phyloP scores from a whole-genome alignment of 2,888 invertebrate genomes.

The Hemistola chrysoprasaria region DNA sequence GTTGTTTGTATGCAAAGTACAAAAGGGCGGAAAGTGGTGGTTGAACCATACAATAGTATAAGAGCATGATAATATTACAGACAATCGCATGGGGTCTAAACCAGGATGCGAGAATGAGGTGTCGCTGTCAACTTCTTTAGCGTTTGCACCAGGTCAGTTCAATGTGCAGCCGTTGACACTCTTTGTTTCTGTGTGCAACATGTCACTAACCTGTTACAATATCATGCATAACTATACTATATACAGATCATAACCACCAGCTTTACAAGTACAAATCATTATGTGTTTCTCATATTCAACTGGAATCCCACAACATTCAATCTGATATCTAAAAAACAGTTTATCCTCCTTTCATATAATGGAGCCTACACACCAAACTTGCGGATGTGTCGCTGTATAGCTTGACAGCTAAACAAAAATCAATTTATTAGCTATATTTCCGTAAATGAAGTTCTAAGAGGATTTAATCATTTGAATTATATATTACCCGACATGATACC shows the following conservation, averaged over 20 bases:
- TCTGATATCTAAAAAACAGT: no score
- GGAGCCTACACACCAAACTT: no score
- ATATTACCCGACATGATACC: no score
- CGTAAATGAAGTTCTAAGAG: no score
- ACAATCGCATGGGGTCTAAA: slow-evolving; percentile 79
- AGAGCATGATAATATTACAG: slow-evolving; percentile 74
- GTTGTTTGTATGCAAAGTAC: no score
- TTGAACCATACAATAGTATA: slow-evolving; percentile 44
- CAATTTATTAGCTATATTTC: no score
- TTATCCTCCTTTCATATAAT: no score
- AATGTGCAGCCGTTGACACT: slow-evolving; percentile 74
- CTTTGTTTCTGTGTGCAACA: slow-evolving; percentile 72
- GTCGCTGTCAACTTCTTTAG: slow-evolving; percentile 78
- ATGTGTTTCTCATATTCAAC: slow-evolving; percentile 26
- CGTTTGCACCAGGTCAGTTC: slow-evolving; percentile 81
- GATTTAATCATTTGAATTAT: no score
- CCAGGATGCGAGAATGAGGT: slow-evolving; percentile 78
- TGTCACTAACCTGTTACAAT: slow-evolving; percentile 73
- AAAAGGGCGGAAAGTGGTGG: slow-evolving; percentile 4
- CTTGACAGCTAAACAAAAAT: no score
- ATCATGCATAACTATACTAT: slow-evolving; percentile 41
- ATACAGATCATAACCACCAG: slow-evolving; percentile 51
- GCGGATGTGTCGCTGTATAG: no score
- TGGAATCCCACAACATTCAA: slow-evolving; percentile 12
- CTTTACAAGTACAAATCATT: slow-evolving; percentile 39